A percentile compares a stretch with the other conserved stretches of the same genome.
Evolutionary conservation across 2,797 vertebrate species (phyloP).

Genomic region (Psittacula derbiana): DNA sequence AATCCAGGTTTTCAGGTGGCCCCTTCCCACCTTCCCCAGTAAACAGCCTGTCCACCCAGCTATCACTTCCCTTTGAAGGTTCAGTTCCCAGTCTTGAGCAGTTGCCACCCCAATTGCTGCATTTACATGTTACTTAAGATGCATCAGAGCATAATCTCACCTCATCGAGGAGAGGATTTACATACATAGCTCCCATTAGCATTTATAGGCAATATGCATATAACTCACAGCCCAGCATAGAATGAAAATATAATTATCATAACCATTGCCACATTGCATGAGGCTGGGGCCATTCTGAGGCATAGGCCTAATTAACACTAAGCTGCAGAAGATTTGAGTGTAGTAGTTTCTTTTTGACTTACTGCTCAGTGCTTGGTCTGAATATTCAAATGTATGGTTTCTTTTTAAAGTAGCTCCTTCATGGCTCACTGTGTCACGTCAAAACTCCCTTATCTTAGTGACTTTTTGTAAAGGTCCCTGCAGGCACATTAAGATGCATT

Average conservation of each 20-base stretch:
- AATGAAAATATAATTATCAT: conserved; percentile 74
- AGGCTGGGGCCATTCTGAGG: conserved; percentile 61
- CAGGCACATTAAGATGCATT: conserved; percentile 65
- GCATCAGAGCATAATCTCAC: conserved; percentile 49
- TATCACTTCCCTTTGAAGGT: neutral
- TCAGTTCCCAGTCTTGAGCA: neutral
- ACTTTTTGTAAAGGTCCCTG: conserved; percentile 66
- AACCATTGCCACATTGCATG: conserved; percentile 67
- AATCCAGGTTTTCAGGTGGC: neutral
- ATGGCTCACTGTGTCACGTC: conserved; percentile 62
- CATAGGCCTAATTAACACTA: conserved; percentile 76
- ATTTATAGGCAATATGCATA: conserved; percentile 41
- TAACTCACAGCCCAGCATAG: conserved; percentile 67
- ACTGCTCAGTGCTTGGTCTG: conserved; percentile 64
- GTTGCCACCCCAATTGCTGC: neutral
- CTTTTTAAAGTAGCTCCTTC: conserved; percentile 70
- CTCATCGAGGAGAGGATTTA: conserved; percentile 57
- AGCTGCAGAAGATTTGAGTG: conserved; percentile 72
- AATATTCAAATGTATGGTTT: conserved; percentile 73
- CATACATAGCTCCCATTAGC: conserved; percentile 58
- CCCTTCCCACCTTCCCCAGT: neutral
- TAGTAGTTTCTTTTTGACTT: conserved; percentile 71
- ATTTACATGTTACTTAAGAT: conserved; percentile 62
- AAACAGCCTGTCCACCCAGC: neutral
- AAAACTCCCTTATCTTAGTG: conserved; percentile 67